Percentiles rank a stretch among this genome's conserved stretches.
phyloP scores from a whole-genome alignment of 2,797 vertebrate genomes.

The Hoplostethus mediterraneus region DNA sequence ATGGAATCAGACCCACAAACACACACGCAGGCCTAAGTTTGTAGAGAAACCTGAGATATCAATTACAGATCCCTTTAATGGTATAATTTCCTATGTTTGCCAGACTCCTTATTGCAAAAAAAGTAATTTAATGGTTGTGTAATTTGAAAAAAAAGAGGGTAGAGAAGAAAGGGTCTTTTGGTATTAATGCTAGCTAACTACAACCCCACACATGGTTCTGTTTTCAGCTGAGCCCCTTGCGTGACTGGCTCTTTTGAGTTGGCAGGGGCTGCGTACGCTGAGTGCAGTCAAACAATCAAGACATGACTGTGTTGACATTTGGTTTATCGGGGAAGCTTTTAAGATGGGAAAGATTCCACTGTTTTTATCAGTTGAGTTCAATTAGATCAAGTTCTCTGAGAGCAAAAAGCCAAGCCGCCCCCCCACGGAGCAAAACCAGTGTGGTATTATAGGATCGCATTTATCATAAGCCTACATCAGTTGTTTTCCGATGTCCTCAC shows the following conservation, averaged over 20 bases:
- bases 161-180: conserved; percentile 71
- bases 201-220: conserved; percentile 86
- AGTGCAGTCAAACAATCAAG: conserved; percentile 76
- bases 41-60: conserved; percentile 70
- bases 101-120: conserved; percentile 61
- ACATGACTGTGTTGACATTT: conserved; percentile 72
- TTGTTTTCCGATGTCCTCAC: conserved; percentile 4
- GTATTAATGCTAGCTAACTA: conserved; percentile 78
- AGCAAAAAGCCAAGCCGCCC: conserved; percentile 33
- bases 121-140: conserved; percentile 72
- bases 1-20: conserved; percentile 6
- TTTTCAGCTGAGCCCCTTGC: conserved; percentile 82
- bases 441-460: not conserved
- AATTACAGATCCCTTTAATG: conserved; percentile 71
- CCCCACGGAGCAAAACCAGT: not conserved
- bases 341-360: conserved; percentile 72
- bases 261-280: conserved; percentile 64
- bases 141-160: conserved; percentile 41
- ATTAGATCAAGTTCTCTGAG: conserved; percentile 48
- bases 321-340: conserved; percentile 76
- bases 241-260: conserved; percentile 82
- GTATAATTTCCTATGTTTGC: conserved; percentile 80
- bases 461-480: conserved; percentile 18
- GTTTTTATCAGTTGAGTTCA: conserved; percentile 68
- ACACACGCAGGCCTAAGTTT: conserved; percentile 43